Evolutionary conservation across 2,797 vertebrate genomes (phyloP), one percentile per base, ranked within the genome.

Genomic region (Sandelia bainsii): DNA sequence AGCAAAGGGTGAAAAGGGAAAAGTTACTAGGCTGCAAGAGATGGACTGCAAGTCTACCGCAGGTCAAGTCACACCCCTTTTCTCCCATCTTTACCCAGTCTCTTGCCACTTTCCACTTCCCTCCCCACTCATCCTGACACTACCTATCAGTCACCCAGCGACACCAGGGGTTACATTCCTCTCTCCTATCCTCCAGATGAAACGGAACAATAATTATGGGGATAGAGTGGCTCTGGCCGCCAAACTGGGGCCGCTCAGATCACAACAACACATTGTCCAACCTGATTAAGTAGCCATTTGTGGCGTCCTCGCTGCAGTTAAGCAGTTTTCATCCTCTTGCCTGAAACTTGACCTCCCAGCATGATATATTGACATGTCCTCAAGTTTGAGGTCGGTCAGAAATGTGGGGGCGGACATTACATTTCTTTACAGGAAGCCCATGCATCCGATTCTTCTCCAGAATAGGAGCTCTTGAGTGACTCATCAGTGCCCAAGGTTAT

Each of bases 201-300:
- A 94, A 93, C 82, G 69, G 85, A 92, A 86, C 92, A 90, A 94
- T 93, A 93, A 94, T 93, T 92, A 92, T 51, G 69, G 81, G 89
- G 86, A 90, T 94, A 85, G 85, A 93, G 91, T 92, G 87, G 88
- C 88, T 83, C 82, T 62, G 84, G 87, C 92, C 80, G 89, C 87
- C 88, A 90, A 92, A 92, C 90, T 71, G 90, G 93, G 91, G 91
- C 92, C 75, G 50, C 82, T 93, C 65, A n/a, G 87, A 94, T 93
- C 93, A 93, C 91, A 94, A 93, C 92, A 94, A 93, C 93, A 93
- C 89, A 90, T 89, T 91, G 91, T 91, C 89, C 91, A 91, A 94
- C 89, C 90, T 90, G 92, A 95, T 94, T 94, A 94, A 92, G 91
- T 83, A 89, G 90, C 93, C 91, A 93, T 94, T 94, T 94, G 93